Base-by-base conservation (phyloP, 2,113 vertebrate genomes). In the Taurulus bubalis region DNA sequence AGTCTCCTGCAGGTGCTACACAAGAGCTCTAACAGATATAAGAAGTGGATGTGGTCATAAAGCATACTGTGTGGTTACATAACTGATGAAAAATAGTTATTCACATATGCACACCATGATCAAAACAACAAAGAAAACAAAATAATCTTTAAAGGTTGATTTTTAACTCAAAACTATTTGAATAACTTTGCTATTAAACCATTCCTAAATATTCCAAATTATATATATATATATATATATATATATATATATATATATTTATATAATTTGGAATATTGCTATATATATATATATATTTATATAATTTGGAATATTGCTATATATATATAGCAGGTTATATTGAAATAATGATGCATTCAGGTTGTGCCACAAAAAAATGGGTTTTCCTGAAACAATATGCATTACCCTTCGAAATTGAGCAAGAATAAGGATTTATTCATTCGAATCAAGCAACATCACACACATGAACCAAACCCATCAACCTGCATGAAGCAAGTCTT, bases 1-100 rank as follows among this genome's bases (percentile, higher is more conserved):
- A 95, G 96, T 96, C 94, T 95, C 95, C 93, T 92, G 94, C 94
- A 95, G 96, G 96, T 97, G 93, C 92, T 82, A 58, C 90, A 88
- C 40, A 72, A 85, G 75, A 89, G 65, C 62, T 83, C 85, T 86
- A 84, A 84, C 71, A 75, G 77, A 79, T 85, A 79, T 75, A 75
- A 51, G 15, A 10, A 36, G 63, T 64, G 75, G 60, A 68, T 56
- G 64, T 3, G 42, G 38, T 80, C 74, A 81, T 69, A 70, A 62
- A 77, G 49, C 55, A 83, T 79, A 71, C 45, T 8, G 6, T 49
- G 58, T 65, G 32, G 69, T 77, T 42, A 45, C 40, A 72, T 45
- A 45, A 28, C 7, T 36, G 10, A 36, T 45, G 26, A 69, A 59
- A 51, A 42, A 24, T 8, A 14, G 10, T 32, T 45, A 16, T 75